Evolutionary conservation across 2,888 invertebrate species (phyloP).

Genomic region (Limnephilus rhombicus): DNA sequence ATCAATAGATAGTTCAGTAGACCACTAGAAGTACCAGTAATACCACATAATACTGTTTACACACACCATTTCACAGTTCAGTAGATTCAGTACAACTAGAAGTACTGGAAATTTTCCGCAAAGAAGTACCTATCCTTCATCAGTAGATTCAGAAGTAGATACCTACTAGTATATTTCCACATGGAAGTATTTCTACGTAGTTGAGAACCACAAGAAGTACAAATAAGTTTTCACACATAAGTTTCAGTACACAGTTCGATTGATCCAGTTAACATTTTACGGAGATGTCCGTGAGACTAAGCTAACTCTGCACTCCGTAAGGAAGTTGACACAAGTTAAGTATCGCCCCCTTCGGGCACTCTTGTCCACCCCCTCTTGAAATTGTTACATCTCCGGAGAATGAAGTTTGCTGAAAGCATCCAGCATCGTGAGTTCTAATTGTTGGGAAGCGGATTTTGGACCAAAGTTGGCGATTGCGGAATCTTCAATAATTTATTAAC

Average conservation of each 20-base stretch:
- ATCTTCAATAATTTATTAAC: conserved; percentile 4
- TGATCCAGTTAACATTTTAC: not conserved
- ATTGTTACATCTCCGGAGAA: not conserved
- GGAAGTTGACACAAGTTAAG: not conserved
- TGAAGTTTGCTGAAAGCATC: not conserved
- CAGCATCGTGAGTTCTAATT: not conserved
- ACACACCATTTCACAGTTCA: no score
- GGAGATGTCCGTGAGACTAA: not conserved
- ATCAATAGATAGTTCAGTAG: no score
- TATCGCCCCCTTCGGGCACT: not conserved
- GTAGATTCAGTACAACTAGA: no score
- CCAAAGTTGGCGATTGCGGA: not conserved
- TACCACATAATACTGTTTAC: no score
- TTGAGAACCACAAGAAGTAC: not conserved
- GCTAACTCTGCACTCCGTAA: not conserved
- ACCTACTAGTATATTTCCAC: not conserved
- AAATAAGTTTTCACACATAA: not conserved
- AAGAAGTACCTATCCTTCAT: no score
- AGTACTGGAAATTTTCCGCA: no score
- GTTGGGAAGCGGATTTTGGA: not conserved
- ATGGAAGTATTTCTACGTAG: not conserved
- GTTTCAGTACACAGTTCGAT: not conserved
- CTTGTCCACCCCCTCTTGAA: not conserved
- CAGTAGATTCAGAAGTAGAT: no score
- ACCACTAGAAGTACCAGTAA: no score